Evolutionary conservation across 2,797 vertebrate species (phyloP).

Genomic region (Paedocypris micromegethes): DNA sequence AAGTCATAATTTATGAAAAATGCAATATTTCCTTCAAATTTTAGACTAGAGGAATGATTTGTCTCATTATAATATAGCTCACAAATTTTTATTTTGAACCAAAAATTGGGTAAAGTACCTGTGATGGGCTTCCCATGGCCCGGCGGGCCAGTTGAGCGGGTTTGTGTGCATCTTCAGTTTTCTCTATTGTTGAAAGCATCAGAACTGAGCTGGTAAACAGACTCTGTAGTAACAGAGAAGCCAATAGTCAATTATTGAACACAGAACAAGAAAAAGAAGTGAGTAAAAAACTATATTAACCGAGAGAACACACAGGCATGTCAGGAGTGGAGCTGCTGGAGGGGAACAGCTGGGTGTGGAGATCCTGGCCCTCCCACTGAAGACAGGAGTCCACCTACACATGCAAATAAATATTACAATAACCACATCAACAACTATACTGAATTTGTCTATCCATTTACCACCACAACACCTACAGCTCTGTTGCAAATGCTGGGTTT

Average conservation of each 20-base stretch:
- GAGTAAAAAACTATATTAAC: background rate
- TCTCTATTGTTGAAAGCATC: constrained; percentile 76
- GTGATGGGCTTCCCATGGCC: constrained; percentile 65
- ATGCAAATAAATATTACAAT: constrained; percentile 28
- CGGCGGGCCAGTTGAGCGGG: constrained; percentile 75
- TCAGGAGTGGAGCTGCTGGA: constrained; percentile 74
- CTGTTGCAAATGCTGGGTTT: too few relatives aligned
- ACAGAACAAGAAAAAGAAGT: constrained; percentile 1
- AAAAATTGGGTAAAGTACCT: constrained; percentile 58
- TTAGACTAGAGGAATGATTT: too few relatives aligned
- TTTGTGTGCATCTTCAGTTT: constrained; percentile 81
- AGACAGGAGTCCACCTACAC: constrained; percentile 86
- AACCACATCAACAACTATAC: too few relatives aligned
- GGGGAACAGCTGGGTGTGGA: constrained; percentile 86
- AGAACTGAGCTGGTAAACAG: constrained; percentile 88
- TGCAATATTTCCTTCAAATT: too few relatives aligned
- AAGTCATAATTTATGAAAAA: too few relatives aligned
- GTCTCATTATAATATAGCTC: too few relatives aligned
- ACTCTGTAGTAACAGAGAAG: constrained; percentile 66
- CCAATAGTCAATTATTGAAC: constrained; percentile 27
- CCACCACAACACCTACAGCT: too few relatives aligned
- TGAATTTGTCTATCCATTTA: too few relatives aligned
- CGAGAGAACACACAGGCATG: constrained; percentile 75
- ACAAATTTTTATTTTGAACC: too few relatives aligned
- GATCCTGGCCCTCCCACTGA: constrained; percentile 86